phyloP scores from a whole-genome alignment of 2,888 invertebrate species.

The Drosophila pseudotakahashii region DNA sequence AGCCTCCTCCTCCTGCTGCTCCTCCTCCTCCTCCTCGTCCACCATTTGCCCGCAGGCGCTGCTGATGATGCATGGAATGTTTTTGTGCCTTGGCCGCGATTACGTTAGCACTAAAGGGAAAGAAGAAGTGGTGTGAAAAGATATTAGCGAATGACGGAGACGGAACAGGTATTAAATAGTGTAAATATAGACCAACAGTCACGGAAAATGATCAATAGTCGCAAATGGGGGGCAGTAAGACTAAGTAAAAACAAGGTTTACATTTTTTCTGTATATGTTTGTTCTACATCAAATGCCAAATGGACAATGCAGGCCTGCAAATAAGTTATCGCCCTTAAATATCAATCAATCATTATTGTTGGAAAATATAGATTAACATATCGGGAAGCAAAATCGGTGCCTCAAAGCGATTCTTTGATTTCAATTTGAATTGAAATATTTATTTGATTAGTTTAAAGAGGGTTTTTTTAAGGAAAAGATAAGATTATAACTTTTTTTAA shows the following conservation, averaged over 20 bases:
- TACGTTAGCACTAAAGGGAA: constrained; percentile 28
- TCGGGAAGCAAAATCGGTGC: too few species aligned
- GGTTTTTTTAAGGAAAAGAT: background rate
- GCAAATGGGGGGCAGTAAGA: background rate
- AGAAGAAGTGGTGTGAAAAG: too few species aligned
- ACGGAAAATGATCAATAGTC: background rate
- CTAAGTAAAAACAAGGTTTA: background rate
- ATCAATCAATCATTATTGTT: background rate
- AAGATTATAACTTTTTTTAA: background rate
- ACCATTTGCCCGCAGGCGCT: constrained; percentile 20
- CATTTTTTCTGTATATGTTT: too few species aligned
- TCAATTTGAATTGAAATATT: background rate
- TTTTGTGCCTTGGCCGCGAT: constrained; percentile 18
- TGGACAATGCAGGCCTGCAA: background rate
- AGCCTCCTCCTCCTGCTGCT: background rate
- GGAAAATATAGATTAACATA: background rate
- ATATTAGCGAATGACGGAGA: constrained; percentile 15
- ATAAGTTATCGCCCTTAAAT: background rate
- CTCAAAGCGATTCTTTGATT: background rate
- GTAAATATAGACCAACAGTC: constrained; percentile 7
- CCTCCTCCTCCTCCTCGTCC: constrained; percentile 3
- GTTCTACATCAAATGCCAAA: background rate
- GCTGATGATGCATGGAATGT: constrained; percentile 47
- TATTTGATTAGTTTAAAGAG: background rate
- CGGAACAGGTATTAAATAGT: constrained; percentile 23